Evolutionary conservation across 2,888 invertebrate species (phyloP).

Genomic region (Nomada fucata): DNA sequence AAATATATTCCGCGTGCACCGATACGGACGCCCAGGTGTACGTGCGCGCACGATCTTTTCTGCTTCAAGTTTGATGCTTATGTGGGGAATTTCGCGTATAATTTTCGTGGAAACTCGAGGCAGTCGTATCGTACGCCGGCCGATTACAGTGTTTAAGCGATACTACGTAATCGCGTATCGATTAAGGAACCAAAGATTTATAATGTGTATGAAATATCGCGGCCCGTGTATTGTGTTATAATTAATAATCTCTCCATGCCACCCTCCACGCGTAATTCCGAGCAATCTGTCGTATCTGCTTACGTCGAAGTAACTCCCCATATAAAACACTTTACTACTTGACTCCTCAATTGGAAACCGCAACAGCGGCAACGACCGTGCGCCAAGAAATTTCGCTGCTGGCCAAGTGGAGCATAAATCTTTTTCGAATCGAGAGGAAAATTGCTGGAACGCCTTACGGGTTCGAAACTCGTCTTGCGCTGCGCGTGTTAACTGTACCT

Average conservation of each 20-base stretch:
- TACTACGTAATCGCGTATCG: conserved; percentile 23
- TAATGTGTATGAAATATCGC: conserved; percentile 3
- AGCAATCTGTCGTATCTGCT: conserved; percentile 19
- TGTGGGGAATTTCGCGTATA: conserved; percentile 24
- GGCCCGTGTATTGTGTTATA: conserved; percentile 7
- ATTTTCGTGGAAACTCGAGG: conserved; percentile 33
- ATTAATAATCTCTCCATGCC: conserved; percentile 40
- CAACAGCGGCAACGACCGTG: conserved; percentile 44
- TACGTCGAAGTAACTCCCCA: conserved; percentile 7
- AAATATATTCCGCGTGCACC: conserved; percentile 9
- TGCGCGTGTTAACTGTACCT: not conserved
- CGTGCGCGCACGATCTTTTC: not conserved
- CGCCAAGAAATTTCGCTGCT: conserved; percentile 43
- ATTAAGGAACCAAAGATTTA: conserved; percentile 23
- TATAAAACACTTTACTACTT: conserved; percentile 42
- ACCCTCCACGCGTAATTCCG: conserved; percentile 12
- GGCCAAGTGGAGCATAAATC: conserved; percentile 45
- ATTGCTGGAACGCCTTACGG: conserved; percentile 1
- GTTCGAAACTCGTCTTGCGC: not conserved
- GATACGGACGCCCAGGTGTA: not conserved
- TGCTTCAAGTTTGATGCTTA: conserved; percentile 27
- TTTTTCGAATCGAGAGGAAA: conserved; percentile 37
- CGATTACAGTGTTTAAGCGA: conserved; percentile 45
- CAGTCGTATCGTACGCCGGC: conserved; percentile 8
- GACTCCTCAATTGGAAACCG: conserved; percentile 54